Conservation (phyloP, 1,140 invertebrate genomes). For the Acromyrmex charruanus region DNA sequence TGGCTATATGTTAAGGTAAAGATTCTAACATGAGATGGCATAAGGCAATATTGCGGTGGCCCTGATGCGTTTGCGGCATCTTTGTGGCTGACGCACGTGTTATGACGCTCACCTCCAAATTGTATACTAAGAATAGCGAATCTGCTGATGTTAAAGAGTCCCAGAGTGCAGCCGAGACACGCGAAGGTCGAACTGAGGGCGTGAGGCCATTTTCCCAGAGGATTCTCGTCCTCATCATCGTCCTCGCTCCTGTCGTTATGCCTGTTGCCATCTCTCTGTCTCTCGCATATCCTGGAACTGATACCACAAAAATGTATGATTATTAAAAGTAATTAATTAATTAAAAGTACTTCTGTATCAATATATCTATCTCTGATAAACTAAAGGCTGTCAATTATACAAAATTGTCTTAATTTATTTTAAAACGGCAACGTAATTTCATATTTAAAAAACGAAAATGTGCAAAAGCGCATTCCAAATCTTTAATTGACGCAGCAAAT, state of each 20-base stretch:
- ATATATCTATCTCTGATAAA: constrained; percentile 5
- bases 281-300: constrained; percentile 76
- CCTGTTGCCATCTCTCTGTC: constrained; percentile 75
- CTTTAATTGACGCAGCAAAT: background rate
- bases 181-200: constrained; percentile 93
- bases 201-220: constrained; percentile 91
- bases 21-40: too few species aligned
- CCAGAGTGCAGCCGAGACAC: constrained; percentile 93
- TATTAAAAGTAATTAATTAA: background rate
- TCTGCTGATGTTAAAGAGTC: constrained; percentile 95
- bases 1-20: too few species aligned
- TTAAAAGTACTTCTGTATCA: background rate
- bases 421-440: background rate
- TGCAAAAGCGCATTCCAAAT: background rate
- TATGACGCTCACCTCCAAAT: constrained; percentile 91
- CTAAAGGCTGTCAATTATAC: too few species aligned
- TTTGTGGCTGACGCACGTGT: background rate
- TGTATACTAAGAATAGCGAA: constrained; percentile 95
- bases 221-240: constrained; percentile 84
- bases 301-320: background rate
- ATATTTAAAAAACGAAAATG: background rate
- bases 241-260: constrained; percentile 79
- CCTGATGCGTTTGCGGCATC: background rate
- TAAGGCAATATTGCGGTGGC: too few species aligned
- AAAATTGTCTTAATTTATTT: background rate